Conservation (phyloP, 2,797 vertebrate species). For the Sandelia bainsii region DNA sequence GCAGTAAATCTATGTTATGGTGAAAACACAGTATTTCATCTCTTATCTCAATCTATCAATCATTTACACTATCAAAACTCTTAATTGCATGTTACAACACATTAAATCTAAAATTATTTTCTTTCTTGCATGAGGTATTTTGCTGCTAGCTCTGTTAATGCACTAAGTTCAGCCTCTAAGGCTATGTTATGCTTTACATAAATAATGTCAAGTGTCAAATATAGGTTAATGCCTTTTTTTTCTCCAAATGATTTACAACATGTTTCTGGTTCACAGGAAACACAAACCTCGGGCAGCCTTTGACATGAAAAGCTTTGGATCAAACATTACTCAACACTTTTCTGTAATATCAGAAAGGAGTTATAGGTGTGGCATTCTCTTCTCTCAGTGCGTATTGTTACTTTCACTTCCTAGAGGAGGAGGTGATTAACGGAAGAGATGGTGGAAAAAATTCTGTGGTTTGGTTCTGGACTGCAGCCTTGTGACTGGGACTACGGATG, state of each 20-base stretch:
- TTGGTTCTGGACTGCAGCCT: constrained; percentile 69
- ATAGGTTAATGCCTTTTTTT: not conserved
- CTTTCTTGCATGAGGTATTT: constrained; percentile 18
- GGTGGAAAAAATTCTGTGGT: constrained; percentile 71
- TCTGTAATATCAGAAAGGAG: not conserved
- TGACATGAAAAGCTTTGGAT: not conserved
- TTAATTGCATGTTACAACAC: not conserved
- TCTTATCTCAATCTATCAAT: constrained; percentile 15
- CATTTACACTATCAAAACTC: constrained; percentile 1
- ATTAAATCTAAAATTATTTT: constrained; percentile 1
- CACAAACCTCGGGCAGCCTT: not conserved
- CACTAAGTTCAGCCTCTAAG: not conserved
- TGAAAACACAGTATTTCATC: constrained; percentile 22
- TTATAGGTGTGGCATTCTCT: constrained; percentile 43
- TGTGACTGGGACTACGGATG: constrained; percentile 69
- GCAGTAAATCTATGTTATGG: constrained; percentile 25
- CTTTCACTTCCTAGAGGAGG: constrained; percentile 76
- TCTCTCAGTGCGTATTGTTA: constrained; percentile 55
- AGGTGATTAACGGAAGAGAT: constrained; percentile 70
- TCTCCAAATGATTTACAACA: not conserved
- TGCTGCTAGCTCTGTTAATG: not conserved
- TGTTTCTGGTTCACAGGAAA: constrained; percentile 10
- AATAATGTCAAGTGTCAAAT: not conserved
- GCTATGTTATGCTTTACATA: not conserved
- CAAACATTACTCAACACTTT: constrained; percentile 14